Evolutionary conservation across 1,140 invertebrate genomes (phyloP).

Genomic region (Hycleus cichorii): DNA sequence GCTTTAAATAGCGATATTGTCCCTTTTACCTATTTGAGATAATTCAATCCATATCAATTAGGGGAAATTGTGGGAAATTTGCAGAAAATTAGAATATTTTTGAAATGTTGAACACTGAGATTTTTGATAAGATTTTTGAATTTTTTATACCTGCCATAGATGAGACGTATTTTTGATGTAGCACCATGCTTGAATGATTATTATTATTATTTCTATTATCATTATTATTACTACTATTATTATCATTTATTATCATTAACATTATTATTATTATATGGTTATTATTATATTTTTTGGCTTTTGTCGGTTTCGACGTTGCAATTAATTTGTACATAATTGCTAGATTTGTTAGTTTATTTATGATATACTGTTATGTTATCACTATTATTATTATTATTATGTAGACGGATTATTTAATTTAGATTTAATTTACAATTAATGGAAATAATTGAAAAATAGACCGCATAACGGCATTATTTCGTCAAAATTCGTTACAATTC

Average conservation of each 20-base stretch:
- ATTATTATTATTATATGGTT: background rate
- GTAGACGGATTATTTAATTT: slow-evolving; percentile 4
- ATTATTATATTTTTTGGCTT: slow-evolving; percentile 5
- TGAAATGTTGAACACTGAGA: slow-evolving; percentile 10
- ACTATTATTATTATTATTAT: slow-evolving; percentile 8
- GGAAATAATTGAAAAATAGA: too few relatives aligned
- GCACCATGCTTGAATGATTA: slow-evolving; percentile 8
- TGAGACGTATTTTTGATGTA: slow-evolving; percentile 16
- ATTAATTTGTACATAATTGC: slow-evolving; percentile 12
- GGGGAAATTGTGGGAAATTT: background rate
- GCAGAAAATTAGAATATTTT: slow-evolving; percentile 17
- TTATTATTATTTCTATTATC: too few relatives aligned
- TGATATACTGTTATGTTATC: background rate
- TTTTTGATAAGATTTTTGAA: slow-evolving; percentile 26
- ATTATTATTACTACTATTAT: background rate
- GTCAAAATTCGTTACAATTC: too few relatives aligned
- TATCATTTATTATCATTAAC: background rate
- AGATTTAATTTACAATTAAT: too few relatives aligned
- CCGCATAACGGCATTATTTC: too few relatives aligned
- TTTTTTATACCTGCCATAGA: slow-evolving; percentile 24
- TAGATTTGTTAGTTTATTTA: slow-evolving; percentile 14
- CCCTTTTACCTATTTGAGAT: background rate
- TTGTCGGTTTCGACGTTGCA: background rate
- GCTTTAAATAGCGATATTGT: slow-evolving; percentile 23
- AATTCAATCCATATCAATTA: slow-evolving; percentile 9